Evolutionary conservation across 1,140 invertebrate genomes (phyloP).

Genomic region (Caenorhabditis remanei): DNA sequence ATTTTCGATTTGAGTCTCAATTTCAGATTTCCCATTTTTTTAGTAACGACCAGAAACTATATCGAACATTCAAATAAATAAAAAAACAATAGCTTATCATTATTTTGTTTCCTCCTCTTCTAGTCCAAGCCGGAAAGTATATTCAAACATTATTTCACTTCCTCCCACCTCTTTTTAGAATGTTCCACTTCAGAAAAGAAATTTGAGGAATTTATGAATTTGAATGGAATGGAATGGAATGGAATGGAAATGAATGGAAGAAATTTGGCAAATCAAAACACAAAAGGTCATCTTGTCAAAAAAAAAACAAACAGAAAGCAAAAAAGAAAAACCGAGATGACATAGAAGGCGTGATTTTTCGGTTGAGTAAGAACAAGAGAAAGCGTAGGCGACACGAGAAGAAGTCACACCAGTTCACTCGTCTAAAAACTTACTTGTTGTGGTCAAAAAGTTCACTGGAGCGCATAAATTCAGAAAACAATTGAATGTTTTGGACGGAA

Average conservation of each 20-base stretch:
- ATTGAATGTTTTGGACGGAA: constrained; percentile 1
- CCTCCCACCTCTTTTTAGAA: neutral
- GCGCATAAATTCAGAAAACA: constrained; percentile 5
- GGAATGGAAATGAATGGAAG: no score
- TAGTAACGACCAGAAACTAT: no score
- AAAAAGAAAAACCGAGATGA: neutral
- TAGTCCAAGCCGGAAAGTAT: neutral
- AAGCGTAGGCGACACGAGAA: neutral
- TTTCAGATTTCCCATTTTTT: no score
- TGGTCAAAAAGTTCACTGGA: constrained; percentile 45
- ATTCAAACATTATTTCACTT: neutral
- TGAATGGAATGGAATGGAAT: no score
- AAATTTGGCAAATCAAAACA: neutral
- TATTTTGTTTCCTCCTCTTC: no score
- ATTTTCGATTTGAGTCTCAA: no score
- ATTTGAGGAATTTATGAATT: constrained; percentile 8
- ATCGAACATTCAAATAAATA: neutral
- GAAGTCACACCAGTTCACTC: neutral
- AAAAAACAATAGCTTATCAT: no score
- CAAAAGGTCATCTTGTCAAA: constrained; percentile 11
- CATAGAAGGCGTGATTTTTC: constrained; percentile 19
- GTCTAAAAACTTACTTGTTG: neutral
- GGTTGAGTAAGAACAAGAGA: constrained; percentile 16
- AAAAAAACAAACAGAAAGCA: neutral
- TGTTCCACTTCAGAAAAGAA: neutral